Evolutionary conservation across 2,888 invertebrate genomes (phyloP).

Genomic region (Melanostoma mellinum): DNA sequence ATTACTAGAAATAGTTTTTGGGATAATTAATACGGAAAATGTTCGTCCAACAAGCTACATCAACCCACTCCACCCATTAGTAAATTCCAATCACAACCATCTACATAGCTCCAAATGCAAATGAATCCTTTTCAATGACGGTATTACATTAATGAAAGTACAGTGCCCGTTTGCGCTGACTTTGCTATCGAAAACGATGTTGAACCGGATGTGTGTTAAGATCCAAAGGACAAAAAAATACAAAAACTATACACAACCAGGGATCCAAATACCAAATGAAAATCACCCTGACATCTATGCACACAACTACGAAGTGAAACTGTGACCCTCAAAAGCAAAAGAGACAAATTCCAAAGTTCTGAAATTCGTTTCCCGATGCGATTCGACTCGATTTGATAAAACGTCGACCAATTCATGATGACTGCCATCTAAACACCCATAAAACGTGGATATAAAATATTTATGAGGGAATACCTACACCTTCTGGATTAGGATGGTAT

Average conservation of each 20-base stretch:
- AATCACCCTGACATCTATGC: no score
- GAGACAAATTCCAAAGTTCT: neutral
- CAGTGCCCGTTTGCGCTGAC: no score
- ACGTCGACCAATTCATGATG: constrained; percentile 67
- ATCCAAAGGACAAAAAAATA: no score
- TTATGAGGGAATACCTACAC: constrained; percentile 57
- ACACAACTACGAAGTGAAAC: constrained; percentile 6
- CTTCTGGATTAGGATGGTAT: constrained; percentile 51
- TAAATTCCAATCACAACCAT: neutral
- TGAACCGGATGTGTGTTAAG: constrained; percentile 18
- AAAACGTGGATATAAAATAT: constrained; percentile 62
- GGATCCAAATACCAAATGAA: no score
- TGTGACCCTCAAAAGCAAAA: neutral
- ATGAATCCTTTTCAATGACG: constrained; percentile 41
- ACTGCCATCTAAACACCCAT: constrained; percentile 65
- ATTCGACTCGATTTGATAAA: constrained; percentile 48
- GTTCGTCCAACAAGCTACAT: constrained; percentile 23
- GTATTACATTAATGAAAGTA: neutral
- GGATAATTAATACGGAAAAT: constrained; percentile 50
- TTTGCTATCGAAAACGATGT: constrained; percentile 11
- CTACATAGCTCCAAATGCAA: constrained; percentile 33
- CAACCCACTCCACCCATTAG: neutral
- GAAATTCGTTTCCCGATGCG: constrained; percentile 36
- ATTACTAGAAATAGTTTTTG: constrained; percentile 41
- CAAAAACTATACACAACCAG: no score